Base-by-base conservation (phyloP, 2,797 vertebrate genomes). In the Onychomys arenicola region DNA sequence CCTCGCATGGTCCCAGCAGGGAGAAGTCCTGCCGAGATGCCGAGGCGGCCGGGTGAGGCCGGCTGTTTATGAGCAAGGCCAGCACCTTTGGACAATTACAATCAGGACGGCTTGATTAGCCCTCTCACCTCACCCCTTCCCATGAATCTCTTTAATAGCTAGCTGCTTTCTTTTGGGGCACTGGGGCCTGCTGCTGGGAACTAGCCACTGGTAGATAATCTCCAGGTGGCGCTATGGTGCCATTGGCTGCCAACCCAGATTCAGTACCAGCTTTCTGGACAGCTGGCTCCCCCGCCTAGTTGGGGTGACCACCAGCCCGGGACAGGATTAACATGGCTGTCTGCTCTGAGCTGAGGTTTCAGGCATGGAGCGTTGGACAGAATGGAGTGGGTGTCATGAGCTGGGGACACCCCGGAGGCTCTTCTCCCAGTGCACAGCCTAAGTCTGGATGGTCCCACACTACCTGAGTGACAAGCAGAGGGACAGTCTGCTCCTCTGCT, bases 1-100 rank as follows among this genome's bases (percentile, higher is more conserved):
- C 95, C 69, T 95, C 86, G 97, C 94, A 40, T 19, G 27, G 91
- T 91, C 97, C 98, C 98, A 93, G 97, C 96, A 89, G 97, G 97
- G 91, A 94, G 92, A 55, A 65, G 92, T 82, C 97, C 94, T 43
- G 77, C 80, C 0, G 91, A 76, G 97, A 25, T 9, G 55, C 94
- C 55, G 92, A 93, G 88, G 96, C 97, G 93, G 82, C 83, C 27
- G 7, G 6, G 82, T 49, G 21, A 10, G 23, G 86, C 59, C 27
- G 21, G 73, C 17, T 25, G 77, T 77, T 89, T 95, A 84, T 25
- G 46, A 91, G 94, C 17, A 63, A 93, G 97, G 96, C 95, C 91
- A 89, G 96, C 95, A 92, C 97, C 96, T 93, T 83, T 19, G 82
- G 95, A 96, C 96, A 89, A 92, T 94, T 83, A 94, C 95, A 94